These are phyloP conservation scores for Drosophila mettleri DNA, from an alignment of 2,888 invertebrate genomes.

Conservation along the genomic window DNA sequence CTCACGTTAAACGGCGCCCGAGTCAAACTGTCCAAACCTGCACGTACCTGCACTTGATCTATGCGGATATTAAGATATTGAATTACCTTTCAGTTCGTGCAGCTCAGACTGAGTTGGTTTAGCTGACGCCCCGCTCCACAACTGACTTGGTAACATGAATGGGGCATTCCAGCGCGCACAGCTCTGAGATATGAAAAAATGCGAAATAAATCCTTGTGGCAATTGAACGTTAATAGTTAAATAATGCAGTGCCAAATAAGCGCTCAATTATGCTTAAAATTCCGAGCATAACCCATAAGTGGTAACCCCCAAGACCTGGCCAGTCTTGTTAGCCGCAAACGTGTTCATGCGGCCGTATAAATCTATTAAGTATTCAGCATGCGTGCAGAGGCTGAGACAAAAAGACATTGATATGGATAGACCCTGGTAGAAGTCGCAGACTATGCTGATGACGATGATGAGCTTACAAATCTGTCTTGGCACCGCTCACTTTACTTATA, in stretches of 20 bases:
- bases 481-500: conserved; percentile 6
- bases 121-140: conserved; percentile 5
- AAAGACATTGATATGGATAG: conserved; percentile 26
- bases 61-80: conserved; percentile 79
- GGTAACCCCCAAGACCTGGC: conserved; percentile 40
- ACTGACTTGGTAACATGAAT: background rate
- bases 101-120: conserved; percentile 56
- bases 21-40: conserved; percentile 78
- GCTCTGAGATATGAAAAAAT: conserved; percentile 60
- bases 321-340: conserved; percentile 32
- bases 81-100: conserved; percentile 76
- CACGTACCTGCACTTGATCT: conserved; percentile 79
- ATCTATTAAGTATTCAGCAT: conserved; percentile 72
- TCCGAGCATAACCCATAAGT: conserved; percentile 62
- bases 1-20: conserved; percentile 70
- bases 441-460: background rate
- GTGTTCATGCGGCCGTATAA: conserved; percentile 55
- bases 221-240: conserved; percentile 79
- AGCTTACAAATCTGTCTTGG: conserved; percentile 38
- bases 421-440: background rate
- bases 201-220: conserved; percentile 66
- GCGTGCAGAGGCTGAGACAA: conserved; percentile 52
- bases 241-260: conserved; percentile 74
- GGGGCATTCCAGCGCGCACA: conserved; percentile 42
- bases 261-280: conserved; percentile 76